Evolutionary conservation across 2,888 invertebrate species (phyloP).

Genomic region (Criorhina ranunculi): DNA sequence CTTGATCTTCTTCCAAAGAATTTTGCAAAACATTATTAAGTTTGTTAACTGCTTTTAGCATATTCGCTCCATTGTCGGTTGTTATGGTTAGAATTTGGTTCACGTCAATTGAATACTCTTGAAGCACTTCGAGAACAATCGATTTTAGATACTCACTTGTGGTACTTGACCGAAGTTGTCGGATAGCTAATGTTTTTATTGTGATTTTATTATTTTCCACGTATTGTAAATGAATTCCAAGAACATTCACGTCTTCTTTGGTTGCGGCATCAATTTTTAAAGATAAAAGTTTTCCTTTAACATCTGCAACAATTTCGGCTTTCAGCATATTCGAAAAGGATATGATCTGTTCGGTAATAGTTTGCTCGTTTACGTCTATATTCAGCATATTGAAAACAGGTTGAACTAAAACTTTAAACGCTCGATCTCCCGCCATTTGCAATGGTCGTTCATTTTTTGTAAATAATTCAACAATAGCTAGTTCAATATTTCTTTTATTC

Average conservation of each 20-base stretch:
- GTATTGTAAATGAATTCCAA: conserved; percentile 69
- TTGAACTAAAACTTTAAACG: conserved; percentile 64
- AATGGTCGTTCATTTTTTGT: conserved; percentile 67
- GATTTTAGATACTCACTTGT: conserved; percentile 65
- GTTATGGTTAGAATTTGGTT: conserved; percentile 70
- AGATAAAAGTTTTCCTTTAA: conserved; percentile 62
- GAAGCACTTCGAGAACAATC: conserved; percentile 60
- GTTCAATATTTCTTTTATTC: conserved; percentile 60
- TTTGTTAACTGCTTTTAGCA: conserved; percentile 49
- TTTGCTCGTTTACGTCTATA: conserved; percentile 57
- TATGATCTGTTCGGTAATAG: conserved; percentile 58
- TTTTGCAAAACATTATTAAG: conserved; percentile 41
- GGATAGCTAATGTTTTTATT: conserved; percentile 69
- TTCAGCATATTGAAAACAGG: conserved; percentile 62
- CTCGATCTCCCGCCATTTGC: conserved; percentile 60
- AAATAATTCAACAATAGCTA: conserved; percentile 69
- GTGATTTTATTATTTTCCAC: conserved; percentile 53
- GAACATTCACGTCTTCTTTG: conserved; percentile 48
- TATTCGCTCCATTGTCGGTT: conserved; percentile 61
- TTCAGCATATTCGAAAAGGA: conserved; percentile 53
- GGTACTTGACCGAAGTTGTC: conserved; percentile 57
- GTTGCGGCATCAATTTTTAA: conserved; percentile 73
- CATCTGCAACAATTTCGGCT: conserved; percentile 46
- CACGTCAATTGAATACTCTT: conserved; percentile 61
- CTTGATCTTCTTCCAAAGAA: neutral